A percentile compares a stretch with the other conserved stretches of the same genome.
These are phyloP conservation scores for Plutella xylostella DNA, from an alignment of 2,888 invertebrate species.

Conservation along the genomic window DNA sequence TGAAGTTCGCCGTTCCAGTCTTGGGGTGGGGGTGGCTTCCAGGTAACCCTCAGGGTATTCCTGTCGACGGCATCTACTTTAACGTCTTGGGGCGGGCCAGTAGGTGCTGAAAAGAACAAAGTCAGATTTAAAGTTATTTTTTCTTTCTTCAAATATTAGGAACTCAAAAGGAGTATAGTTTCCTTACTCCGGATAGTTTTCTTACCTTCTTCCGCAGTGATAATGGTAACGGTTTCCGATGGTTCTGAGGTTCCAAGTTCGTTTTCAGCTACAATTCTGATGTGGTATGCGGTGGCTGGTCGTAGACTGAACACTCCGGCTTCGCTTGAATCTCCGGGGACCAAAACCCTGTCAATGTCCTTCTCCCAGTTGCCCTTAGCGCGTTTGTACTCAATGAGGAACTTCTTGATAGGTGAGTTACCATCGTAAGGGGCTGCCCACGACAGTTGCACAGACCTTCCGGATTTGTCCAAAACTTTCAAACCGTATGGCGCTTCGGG, in stretches of 20 bases:
- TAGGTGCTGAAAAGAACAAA: slow-evolving; percentile 63
- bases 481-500: slow-evolving; percentile 91
- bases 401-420: slow-evolving; percentile 89
- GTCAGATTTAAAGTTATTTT: neutral
- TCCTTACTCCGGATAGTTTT: no score
- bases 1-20: slow-evolving; percentile 94
- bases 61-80: slow-evolving; percentile 90
- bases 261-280: slow-evolving; percentile 93
- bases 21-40: slow-evolving; percentile 90
- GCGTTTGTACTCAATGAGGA: slow-evolving; percentile 91
- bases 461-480: slow-evolving; percentile 91
- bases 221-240: slow-evolving; percentile 93
- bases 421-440: slow-evolving; percentile 95
- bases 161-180: neutral
- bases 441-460: slow-evolving; percentile 88
- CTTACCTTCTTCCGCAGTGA: slow-evolving; percentile 90
- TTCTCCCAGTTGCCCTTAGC: slow-evolving; percentile 78
- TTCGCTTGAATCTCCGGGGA: slow-evolving; percentile 90
- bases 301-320: slow-evolving; percentile 90
- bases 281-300: slow-evolving; percentile 93
- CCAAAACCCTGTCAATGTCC: slow-evolving; percentile 87
- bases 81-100: slow-evolving; percentile 85
- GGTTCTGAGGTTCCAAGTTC: slow-evolving; percentile 93
- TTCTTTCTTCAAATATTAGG: neutral
- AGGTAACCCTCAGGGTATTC: slow-evolving; percentile 86